Evolutionary conservation across 2,113 vertebrate species (phyloP).

Genomic region (Progne subis): DNA sequence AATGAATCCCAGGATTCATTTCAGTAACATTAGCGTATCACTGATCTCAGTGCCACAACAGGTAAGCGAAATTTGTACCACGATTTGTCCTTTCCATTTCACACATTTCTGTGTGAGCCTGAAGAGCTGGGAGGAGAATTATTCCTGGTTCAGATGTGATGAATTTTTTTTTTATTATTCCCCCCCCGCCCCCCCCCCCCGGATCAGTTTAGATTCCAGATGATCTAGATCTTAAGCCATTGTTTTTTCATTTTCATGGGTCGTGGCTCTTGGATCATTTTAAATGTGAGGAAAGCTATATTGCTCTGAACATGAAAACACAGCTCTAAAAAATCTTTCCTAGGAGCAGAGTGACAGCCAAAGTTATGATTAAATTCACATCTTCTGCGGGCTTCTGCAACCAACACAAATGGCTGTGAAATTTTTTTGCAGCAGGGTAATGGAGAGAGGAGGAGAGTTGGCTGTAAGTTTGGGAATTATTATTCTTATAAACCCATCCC

Average conservation of each 20-base stretch:
- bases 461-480: slow-evolving; percentile 69
- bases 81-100: neutral
- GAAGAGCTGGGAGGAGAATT: neutral
- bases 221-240: neutral
- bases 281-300: neutral
- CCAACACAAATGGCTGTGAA: slow-evolving; percentile 44
- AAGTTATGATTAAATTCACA: slow-evolving; percentile 62
- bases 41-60: neutral
- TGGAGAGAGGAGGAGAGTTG: slow-evolving; percentile 60
- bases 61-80: neutral
- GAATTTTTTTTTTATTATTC: neutral
- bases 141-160: neutral
- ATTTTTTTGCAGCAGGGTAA: slow-evolving; percentile 61
- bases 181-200: no score
- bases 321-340: neutral
- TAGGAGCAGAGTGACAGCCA: slow-evolving; percentile 16
- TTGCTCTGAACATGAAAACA: neutral
- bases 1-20: neutral
- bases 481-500: slow-evolving; percentile 71
- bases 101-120: neutral
- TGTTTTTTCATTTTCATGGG: neutral
- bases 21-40: neutral
- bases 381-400: slow-evolving; percentile 26
- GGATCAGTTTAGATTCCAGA: neutral
- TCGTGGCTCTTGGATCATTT: neutral